Evolutionary conservation across 2,113 vertebrate species (phyloP).

Genomic region (Upupa epops): DNA sequence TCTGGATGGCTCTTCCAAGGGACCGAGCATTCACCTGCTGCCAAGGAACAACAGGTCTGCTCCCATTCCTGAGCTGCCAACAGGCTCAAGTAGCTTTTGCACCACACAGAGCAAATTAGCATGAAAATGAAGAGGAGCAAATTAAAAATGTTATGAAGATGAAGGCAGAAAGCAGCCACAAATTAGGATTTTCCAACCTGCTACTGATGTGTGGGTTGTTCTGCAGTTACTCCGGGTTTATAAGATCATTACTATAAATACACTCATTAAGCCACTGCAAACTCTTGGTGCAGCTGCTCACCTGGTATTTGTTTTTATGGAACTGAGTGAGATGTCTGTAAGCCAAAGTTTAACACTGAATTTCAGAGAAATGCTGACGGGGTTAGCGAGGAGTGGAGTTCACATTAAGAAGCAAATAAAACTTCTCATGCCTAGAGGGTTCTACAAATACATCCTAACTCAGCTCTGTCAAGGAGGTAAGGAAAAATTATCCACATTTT

Average conservation of each 20-base stretch:
- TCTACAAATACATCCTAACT: neutral
- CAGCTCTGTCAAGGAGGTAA: neutral
- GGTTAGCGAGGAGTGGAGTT: neutral
- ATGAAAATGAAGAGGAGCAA: neutral
- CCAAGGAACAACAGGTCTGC: constrained; percentile 26
- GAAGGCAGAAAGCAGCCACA: neutral
- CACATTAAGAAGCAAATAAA: neutral
- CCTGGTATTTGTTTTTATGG: neutral
- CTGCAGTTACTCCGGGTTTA: neutral
- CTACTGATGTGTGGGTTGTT: neutral
- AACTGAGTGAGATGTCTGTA: neutral
- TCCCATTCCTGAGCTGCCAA: constrained; percentile 34
- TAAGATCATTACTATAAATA: neutral
- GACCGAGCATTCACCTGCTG: constrained; percentile 33
- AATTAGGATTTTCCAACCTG: neutral
- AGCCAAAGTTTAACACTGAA: neutral
- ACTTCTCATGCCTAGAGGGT: rapidly evolving
- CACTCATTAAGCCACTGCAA: neutral
- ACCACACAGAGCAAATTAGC: neutral
- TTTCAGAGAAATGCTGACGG: neutral
- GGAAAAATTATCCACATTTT: neutral
- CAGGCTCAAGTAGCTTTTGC: neutral
- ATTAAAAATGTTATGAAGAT: neutral
- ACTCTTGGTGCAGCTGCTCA: neutral
- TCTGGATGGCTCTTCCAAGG: neutral